These are phyloP conservation scores for Harmothoe impar DNA, from an alignment of 2,888 invertebrate species.

Conservation along the genomic window DNA sequence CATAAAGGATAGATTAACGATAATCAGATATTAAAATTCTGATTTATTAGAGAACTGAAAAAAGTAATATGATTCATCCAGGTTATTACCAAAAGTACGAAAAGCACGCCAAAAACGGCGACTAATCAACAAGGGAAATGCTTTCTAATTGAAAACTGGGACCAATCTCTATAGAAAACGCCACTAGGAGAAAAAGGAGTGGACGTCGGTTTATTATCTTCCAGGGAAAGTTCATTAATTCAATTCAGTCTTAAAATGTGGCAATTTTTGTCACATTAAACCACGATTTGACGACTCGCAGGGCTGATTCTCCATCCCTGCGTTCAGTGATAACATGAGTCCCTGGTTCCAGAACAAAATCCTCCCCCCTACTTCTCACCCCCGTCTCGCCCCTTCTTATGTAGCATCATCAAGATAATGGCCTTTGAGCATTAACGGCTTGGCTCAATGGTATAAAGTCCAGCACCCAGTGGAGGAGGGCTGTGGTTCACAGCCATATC, in stretches of 20 bases:
- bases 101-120: neutral
- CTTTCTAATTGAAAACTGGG: conserved; percentile 11
- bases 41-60: neutral
- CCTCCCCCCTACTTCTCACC: too few species aligned
- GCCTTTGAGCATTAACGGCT: too few species aligned
- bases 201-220: conserved; percentile 7
- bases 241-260: neutral
- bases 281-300: neutral
- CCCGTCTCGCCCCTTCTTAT: too few species aligned
- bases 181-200: neutral
- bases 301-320: too few species aligned
- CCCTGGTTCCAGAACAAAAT: too few species aligned
- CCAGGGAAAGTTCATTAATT: conserved; percentile 30
- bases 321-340: too few species aligned
- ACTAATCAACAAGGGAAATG: conserved; percentile 8
- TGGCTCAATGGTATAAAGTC: too few species aligned
- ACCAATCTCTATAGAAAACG: conserved; percentile 33
- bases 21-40: neutral
- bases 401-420: too few species aligned
- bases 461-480: too few species aligned
- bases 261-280: conserved; percentile 21
- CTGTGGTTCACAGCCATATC: too few species aligned
- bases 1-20: too few species aligned
- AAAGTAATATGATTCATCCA: neutral
- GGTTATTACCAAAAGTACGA: neutral